Evolutionary conservation across 2,113 vertebrate species (phyloP), one percentile per base, ranked within the genome.

Genomic region (Procavia capensis): DNA sequence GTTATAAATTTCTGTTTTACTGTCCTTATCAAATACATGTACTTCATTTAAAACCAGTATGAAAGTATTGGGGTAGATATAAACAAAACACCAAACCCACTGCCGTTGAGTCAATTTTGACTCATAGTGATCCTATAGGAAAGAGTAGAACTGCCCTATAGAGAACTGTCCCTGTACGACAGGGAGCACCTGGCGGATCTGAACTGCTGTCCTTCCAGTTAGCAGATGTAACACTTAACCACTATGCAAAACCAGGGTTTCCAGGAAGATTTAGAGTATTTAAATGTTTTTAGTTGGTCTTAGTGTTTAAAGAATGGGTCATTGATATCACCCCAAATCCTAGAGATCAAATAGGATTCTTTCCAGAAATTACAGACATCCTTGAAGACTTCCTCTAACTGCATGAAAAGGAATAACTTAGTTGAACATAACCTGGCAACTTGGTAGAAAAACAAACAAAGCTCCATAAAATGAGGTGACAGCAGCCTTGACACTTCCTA

Each of bases 401-500:
- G 34, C 43, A 5, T 85, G 19, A 75, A 64, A 54, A 64, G 43
- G 45, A 64, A 72, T n/a, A 63, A 25, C 39, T 64, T 76, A 82
- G 6, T 81, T 74, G 36, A 61, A 75, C 0, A 34, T 5, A 93
- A 84, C 45, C 54, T 91, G 64, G 22, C 89, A 93, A 80, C n/a
- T 50, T 96, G 47, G 10, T 94, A 86, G 63, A 80, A 93, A 91
- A 74, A 39, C 20, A 89, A 94, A 61, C 61, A 43, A 68, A 72
- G 88, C 9, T 61, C 20, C 59, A 34, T 54, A 34, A 82, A 92
- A 59, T 4, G 64, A 29, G 54, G 39, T 84, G 45, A 3, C 0
- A 3, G 9, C 9, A 20, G 1, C 36, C 29, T 45, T 76, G 57
- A 47, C 16, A 70, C 84, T 95, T 91, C 45, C 31, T 66, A 36